phyloP scores from a whole-genome alignment of 2,797 vertebrate genomes.

The Peromyscus eremicus region DNA sequence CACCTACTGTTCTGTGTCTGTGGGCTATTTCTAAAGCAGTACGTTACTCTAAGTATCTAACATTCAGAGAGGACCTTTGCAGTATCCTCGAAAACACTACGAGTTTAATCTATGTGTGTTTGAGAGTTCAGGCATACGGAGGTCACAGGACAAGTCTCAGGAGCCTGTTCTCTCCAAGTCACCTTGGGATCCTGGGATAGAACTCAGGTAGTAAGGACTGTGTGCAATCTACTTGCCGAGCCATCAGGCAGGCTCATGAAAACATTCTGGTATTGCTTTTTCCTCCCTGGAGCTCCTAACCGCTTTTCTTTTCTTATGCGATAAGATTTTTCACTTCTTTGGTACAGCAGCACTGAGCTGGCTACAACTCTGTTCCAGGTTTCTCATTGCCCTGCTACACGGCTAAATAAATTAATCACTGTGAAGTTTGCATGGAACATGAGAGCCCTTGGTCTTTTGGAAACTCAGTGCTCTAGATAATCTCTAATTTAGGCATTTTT shows the following conservation, averaged over 20 bases:
- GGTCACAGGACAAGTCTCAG: neutral
- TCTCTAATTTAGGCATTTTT: slow-evolving; percentile 49
- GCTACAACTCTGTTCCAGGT: neutral
- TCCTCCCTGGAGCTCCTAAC: neutral
- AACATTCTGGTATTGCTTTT: neutral
- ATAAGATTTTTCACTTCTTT: slow-evolving; percentile 17
- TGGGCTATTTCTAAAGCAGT: neutral
- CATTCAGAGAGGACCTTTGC: neutral
- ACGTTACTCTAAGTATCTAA: neutral
- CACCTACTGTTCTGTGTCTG: neutral
- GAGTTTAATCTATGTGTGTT: neutral
- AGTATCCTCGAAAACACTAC: neutral
- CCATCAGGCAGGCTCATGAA: neutral
- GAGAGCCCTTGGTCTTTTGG: slow-evolving; percentile 12
- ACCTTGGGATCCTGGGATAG: neutral
- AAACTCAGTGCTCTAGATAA: neutral
- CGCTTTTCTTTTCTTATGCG: neutral
- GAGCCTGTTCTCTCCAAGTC: neutral
- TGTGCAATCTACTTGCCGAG: neutral
- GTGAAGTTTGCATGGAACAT: neutral
- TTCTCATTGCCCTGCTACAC: neutral
- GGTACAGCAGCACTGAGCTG: neutral
- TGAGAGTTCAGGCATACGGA: neutral
- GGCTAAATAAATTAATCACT: slow-evolving; percentile 35
- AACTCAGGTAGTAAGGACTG: neutral